Base-by-base conservation (phyloP, 2,797 vertebrate species). In the Neopelma chrysocephalum region DNA sequence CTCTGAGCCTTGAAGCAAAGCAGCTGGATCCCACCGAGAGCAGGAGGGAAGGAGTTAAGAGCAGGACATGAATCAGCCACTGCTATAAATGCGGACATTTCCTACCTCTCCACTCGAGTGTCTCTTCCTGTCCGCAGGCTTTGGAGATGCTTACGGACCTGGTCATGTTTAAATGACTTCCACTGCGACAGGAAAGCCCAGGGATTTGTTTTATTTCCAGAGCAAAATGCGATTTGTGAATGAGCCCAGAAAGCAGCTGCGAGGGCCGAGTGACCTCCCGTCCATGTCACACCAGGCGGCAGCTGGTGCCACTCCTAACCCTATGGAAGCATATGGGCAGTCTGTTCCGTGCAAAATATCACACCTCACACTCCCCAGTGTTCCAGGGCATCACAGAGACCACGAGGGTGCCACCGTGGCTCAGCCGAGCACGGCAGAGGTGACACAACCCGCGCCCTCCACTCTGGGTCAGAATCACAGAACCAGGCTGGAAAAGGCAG, bases 41-140 rank as follows among this genome's bases (percentile, higher is more conserved):
- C 51, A 34, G 93, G 10, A 48, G 38, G 43, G 73, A 90, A 94
- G 34, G 89, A 22, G 88, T 95, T 96, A 95, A 96, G 62, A 58
- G 76, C 62, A 56, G 26, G 58, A 82, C 83, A 73, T 79, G 83
- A 95, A 92, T 96, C 95, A 95, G 86, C 73, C 62, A 3, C 45
- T 43, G 57, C 84, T 82, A 53, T 26, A 29, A 65, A 75, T 14
- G 15, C 0, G 32, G 94, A 91, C 88, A 76, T 90, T 95, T 96
- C 94, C 94, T 57, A 96, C 95, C 94, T 95, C 94, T 85, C 48
- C 0, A 1, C 76, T 87, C 54, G 29, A 88, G 73, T 50, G 82
- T 45, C 75, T 76, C 94, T 94, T 93, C 93, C 95, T 88, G 93
- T 53, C 93, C 1, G 3, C 38, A 23, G 89, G 60, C 82, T 87